Evolutionary conservation across 2,888 invertebrate species (phyloP).

Genomic region (Microplitis manilae): DNA sequence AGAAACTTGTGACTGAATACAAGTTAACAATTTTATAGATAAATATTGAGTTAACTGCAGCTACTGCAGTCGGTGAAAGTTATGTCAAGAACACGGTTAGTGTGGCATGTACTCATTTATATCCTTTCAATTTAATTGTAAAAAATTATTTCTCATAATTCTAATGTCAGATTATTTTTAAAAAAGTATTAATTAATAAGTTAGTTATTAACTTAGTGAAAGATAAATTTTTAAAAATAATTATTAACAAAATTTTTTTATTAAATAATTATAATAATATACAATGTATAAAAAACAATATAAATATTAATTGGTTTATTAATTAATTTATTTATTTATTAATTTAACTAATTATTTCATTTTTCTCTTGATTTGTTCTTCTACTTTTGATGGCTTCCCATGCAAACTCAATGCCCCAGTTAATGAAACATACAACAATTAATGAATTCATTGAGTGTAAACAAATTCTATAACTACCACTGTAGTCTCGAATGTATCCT

Average conservation of each 20-base stretch:
- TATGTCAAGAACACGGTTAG: constrained; percentile 1
- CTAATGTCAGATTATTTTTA: not conserved
- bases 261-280: too few species aligned
- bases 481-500: constrained; percentile 66
- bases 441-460: constrained; percentile 65
- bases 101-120: not conserved
- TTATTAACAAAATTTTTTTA: too few species aligned
- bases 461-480: constrained; percentile 64
- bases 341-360: not conserved
- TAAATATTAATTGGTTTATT: not conserved
- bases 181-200: not conserved
- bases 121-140: not conserved
- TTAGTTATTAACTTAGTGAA: not conserved
- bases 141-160: not conserved
- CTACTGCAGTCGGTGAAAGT: constrained; percentile 7
- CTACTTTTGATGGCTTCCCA: constrained; percentile 11
- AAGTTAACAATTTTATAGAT: not conserved
- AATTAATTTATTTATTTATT: not conserved
- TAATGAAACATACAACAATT: constrained; percentile 59
- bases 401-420: constrained; percentile 58
- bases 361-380: not conserved
- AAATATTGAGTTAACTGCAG: not conserved
- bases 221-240: too few species aligned
- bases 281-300: too few species aligned
- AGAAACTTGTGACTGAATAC: not conserved